Base-by-base conservation (phyloP, 1,140 invertebrate genomes). In the Drosophila miranda region DNA sequence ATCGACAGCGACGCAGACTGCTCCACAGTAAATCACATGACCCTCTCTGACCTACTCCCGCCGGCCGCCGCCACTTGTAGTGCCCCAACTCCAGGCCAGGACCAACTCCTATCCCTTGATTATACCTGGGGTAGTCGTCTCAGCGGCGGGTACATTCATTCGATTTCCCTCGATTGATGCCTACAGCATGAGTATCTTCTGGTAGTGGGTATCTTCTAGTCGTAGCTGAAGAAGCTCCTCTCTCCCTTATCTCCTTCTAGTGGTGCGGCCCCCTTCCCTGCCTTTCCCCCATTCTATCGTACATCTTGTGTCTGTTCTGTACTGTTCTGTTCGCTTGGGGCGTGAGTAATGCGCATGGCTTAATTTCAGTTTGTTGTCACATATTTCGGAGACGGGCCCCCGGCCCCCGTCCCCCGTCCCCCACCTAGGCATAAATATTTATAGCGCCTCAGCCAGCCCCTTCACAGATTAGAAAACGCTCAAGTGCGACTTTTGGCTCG, bases 401-500 rank as follows among this genome's bases (percentile, higher is more conserved):
- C 16, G 16, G 16, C 16, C 34, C 44, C 43, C 51, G 41, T 16
- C 23, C 52, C 41, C 21, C n/a, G 0, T 14, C 26, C 59, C 58
- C 9, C 21, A 14, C 45, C 34, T 21, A 44, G 51, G 60, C 74
- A 84, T 81, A 86, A 81, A 84, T 84, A 84, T 86, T 84, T 75
- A 84, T 86, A 84, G 81, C 58, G 21, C 56, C 1, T 7, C 28
- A 30, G 53, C 43, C 77, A 84, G 72, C 76, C 80, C 80, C 80
- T 80, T 73, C 59, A 55, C 49, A 86, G 82, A 82, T 86, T 86
- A 82, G 82, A 82, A 82, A 86, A 81, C 82, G 83, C 82, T 87
- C 82, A 87, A 87, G 83, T 83, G 78, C 83, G 82, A 87, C 82
- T 88, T 87, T 87, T 88, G 83, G 78, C 82, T 87, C 82, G 82